Evolutionary conservation across 2,888 invertebrate genomes (phyloP), one percentile per base, ranked within the genome.

Genomic region (Eupelmus urozonus): DNA sequence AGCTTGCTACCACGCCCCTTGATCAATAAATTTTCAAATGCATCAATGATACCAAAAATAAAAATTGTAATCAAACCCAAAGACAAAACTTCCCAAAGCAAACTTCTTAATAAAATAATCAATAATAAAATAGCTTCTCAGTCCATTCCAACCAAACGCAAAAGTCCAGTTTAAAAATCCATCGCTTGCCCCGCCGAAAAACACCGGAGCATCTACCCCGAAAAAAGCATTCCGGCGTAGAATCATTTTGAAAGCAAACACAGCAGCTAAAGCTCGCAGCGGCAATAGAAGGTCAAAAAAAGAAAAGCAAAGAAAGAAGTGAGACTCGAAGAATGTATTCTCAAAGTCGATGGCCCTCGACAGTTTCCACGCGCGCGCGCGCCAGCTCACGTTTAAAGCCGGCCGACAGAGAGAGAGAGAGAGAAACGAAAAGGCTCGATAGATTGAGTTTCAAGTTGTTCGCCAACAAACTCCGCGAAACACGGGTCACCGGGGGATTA

Each of bases 381-480:
- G n/a, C n/a, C n/a, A 13, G 51, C 40, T 18, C 20, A 16, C 65
- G 57, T 23, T 45, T 49, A 45, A 65, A 49, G 49, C 16, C 63
- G 27, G 27, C 23, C 62, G 40, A n/a, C 20, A 42, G 13, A 42
- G 34, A 20, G 34, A 18, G 42, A 20, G 53, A 18, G 53, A 7
- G 13, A 9, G 53, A 49, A 20, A 80, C 80, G 83, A 82, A 82
- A 80, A 81, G 81, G 59, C 79, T 79, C 76, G 83, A 83, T 83
- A 86, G 87, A 87, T 87, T 85, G 86, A 85, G 85, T 87, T 87
- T 87, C 84, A 84, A 87, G 87, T 86, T 85, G 84, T 85, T 83
- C 84, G 83, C 83, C 85, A 84, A 84, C 85, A 84, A 85, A 85
- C 83, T 72, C 57, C 59, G 16, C 63, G 78, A 80, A 79, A 80